These are phyloP conservation scores for Poeciliopsis paucimaculata DNA, from an alignment of 2,797 vertebrate genomes.

Conservation along the genomic window DNA sequence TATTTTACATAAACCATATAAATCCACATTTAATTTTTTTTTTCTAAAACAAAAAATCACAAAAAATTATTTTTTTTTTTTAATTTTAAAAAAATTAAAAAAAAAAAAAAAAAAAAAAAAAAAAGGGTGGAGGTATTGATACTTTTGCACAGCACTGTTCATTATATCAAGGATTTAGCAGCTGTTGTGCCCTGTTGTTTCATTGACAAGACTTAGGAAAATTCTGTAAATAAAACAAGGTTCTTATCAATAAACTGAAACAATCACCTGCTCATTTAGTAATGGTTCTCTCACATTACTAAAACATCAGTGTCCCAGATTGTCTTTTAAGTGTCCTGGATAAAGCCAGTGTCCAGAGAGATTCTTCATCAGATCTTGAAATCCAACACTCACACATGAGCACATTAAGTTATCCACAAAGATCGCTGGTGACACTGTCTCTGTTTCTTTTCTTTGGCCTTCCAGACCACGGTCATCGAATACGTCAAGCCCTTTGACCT, in stretches of 20 bases:
- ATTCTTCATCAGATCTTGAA: conserved; percentile 41
- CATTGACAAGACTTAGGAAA: neutral
- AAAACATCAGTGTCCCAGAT: neutral
- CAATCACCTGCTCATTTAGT: neutral
- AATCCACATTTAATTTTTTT: too few relatives aligned
- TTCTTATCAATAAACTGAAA: neutral
- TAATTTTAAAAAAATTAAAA: too few relatives aligned
- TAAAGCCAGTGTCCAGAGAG: conserved; percentile 10
- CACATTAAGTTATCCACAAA: conserved; percentile 26
- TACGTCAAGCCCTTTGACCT: conserved; percentile 99
- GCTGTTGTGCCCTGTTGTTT: neutral
- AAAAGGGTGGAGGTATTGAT: too few relatives aligned
- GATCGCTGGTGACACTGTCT: conserved; percentile 32
- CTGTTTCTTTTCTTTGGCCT: conserved; percentile 46
- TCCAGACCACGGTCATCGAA: conserved; percentile 97
- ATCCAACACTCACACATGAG: conserved; percentile 47
- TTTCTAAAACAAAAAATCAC: too few relatives aligned
- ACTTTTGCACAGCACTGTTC: neutral
- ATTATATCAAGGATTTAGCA: neutral
- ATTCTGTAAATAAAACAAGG: neutral
- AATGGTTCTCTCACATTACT: neutral
- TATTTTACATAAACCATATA: too few relatives aligned
- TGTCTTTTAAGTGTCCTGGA: neutral
- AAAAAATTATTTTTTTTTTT: too few relatives aligned
- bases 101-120: too few relatives aligned